Conservation (phyloP, 2,113 vertebrate genomes). For the Oxyruncus cristatus region DNA sequence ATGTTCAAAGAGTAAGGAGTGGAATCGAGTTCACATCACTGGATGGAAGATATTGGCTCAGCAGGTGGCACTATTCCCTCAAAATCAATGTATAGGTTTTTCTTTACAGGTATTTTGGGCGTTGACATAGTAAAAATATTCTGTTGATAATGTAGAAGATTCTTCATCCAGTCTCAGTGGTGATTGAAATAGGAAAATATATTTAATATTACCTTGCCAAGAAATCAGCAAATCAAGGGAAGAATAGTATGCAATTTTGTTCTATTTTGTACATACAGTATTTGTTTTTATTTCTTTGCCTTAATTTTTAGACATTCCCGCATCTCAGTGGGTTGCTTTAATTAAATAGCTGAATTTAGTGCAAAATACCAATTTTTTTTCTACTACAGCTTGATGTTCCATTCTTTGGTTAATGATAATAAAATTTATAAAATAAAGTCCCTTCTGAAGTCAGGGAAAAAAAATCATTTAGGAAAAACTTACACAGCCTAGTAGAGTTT, state of each 20-base stretch:
- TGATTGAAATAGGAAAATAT: not conserved
- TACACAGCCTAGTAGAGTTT: too few relatives aligned
- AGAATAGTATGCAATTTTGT: not conserved
- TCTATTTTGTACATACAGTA: not conserved
- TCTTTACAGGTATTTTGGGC: not conserved
- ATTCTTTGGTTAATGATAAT: not conserved
- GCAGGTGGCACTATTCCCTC: conserved; percentile 53
- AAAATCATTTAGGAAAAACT: not conserved
- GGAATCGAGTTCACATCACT: not conserved
- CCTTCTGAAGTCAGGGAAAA: not conserved
- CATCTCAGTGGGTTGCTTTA: not conserved
- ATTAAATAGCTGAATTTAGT: not conserved
- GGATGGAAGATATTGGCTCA: not conserved
- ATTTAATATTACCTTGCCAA: not conserved
- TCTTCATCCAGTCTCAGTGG: not conserved
- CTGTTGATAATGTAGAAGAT: not conserved
- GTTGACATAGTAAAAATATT: not conserved
- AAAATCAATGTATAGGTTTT: not conserved
- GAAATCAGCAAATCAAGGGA: not conserved
- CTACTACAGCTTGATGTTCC: not conserved
- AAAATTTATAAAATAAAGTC: not conserved
- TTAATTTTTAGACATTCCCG: not conserved
- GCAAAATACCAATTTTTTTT: not conserved
- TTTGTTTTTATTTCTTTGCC: not conserved
- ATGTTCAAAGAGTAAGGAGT: not conserved